phyloP scores from a whole-genome alignment of 1,140 invertebrate species.

The Cherax quadricarinatus region DNA sequence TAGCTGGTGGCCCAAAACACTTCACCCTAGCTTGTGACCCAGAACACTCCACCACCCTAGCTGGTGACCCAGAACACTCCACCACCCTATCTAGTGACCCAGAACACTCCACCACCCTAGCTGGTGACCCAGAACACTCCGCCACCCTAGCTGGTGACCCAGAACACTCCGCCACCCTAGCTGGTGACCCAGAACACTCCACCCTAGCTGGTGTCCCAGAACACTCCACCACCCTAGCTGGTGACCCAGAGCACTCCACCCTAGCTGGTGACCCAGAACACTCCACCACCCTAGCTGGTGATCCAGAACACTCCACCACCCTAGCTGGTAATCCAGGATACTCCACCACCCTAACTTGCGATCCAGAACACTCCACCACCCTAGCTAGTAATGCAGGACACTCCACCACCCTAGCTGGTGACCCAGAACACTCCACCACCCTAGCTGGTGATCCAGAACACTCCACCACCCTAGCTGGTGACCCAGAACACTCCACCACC shows the following conservation, averaged over 20 bases:
- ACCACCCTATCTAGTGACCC: neutral
- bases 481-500: neutral
- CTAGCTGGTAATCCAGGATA: neutral
- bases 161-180: no score
- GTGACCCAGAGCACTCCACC: neutral
- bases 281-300: neutral
- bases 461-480: neutral
- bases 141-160: neutral
- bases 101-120: no score
- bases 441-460: neutral
- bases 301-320: neutral
- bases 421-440: neutral
- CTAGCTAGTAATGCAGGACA: neutral
- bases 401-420: neutral
- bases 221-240: no score
- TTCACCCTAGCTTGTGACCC: neutral
- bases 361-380: neutral
- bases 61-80: neutral
- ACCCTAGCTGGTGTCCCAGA: neutral
- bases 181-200: neutral
- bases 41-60: neutral
- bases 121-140: neutral
- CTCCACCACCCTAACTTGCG: neutral
- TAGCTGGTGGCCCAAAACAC: neutral
- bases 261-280: neutral